Evolutionary conservation across 1,140 invertebrate genomes (phyloP), one percentile per base, ranked within the genome.

Genomic region (Elysia chlorotica): DNA sequence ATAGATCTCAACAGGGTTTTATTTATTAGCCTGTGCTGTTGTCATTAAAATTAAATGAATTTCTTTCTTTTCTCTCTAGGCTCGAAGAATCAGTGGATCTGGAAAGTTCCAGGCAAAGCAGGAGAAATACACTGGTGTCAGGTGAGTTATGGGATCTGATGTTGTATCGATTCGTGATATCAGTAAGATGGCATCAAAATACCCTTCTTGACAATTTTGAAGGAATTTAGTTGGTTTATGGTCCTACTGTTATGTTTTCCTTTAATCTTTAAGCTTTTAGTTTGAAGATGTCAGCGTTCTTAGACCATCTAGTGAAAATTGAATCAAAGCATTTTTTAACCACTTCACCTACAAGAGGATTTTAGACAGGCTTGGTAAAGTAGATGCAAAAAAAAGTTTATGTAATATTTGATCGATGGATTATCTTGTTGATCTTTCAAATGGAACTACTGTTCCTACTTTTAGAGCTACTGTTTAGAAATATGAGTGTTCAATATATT

Each of bases 71-170:
- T 76, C 65, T 78, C 74, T 73, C 37, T 75, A 86, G 83, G 76
- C 80, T 3, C 78, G 81, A 68, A 91, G 91, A 81, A 92, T 98
- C 36, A 96, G 94, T 83, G 96, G 96, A 5, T 83, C 81, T 36
- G 94, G 93, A 1, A 96, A 95, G 85, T 92, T 92, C 0, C 93
- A 93, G 83, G 92, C 93, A 0, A 95, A 94, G 82, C 95, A 95
- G 83, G 94, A 97, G 77, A 97, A 96, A 88, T 97, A 97, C 86
- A 92, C 96, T 76, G 91, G 91, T 53, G 94, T 93, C 86, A 87
- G 88, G 84, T 85, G 69, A 76, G 71, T 57, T 19, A n/a, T n/a
- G n/a, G n/a, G n/a, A n/a, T n/a, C n/a, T n/a, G n/a, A n/a, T n/a
- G n/a, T n/a, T n/a, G n/a, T n/a, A n/a, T n/a, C n/a, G n/a, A n/a